phyloP scores from a whole-genome alignment of 2,888 invertebrate species.

The Poecilobothrus nobilitatus region DNA sequence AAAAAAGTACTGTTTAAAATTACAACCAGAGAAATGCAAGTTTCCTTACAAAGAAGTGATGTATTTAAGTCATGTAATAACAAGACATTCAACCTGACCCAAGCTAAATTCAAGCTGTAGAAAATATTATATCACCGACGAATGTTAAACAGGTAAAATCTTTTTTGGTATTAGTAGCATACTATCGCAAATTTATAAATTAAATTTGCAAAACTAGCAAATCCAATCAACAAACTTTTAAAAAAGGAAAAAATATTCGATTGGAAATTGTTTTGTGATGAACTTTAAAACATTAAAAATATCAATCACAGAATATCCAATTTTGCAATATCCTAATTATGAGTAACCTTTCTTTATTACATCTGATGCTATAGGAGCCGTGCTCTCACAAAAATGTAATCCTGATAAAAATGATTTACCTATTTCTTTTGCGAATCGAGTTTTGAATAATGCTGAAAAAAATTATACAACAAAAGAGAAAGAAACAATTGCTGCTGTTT shows the following conservation, averaged over 20 bases:
- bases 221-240: too few relatives aligned
- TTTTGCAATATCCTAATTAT: too few relatives aligned
- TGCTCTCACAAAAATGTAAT: background rate
- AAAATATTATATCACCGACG: too few relatives aligned
- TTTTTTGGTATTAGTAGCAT: too few relatives aligned
- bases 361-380: background rate
- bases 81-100: too few relatives aligned
- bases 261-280: background rate
- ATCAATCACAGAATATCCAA: background rate
- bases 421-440: constrained; percentile 9
- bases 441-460: background rate
- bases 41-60: too few relatives aligned
- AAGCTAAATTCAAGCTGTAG: too few relatives aligned
- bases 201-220: too few relatives aligned
- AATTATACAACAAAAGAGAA: constrained; percentile 11
- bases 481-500: background rate
- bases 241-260: too few relatives aligned
- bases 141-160: too few relatives aligned
- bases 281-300: background rate
- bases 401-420: constrained; percentile 8
- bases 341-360: background rate
- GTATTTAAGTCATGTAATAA: too few relatives aligned
- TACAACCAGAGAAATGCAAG: background rate
- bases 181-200: too few relatives aligned
- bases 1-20: background rate